Conservation (phyloP, 2,797 vertebrate genomes). For the Epinephelus coioides region DNA sequence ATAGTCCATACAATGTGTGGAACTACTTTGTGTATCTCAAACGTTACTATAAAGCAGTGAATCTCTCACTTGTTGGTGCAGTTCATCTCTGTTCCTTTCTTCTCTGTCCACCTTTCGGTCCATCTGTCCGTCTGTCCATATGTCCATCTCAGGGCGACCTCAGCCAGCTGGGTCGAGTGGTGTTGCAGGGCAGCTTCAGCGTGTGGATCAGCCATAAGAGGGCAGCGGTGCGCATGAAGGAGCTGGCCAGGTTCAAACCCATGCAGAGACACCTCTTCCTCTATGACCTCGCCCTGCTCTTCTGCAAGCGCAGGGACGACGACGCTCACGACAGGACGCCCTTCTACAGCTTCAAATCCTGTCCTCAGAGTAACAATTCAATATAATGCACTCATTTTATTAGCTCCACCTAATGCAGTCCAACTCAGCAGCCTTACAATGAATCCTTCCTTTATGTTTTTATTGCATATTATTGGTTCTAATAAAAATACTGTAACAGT, state of each 20-base stretch:
- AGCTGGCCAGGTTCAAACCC: constrained; percentile 96
- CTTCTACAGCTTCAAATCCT: constrained; percentile 97
- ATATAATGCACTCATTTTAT: neutral
- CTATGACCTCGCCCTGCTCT: constrained; percentile 94
- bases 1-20: no score
- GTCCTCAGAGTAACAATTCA: constrained; percentile 90
- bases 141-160: constrained; percentile 89
- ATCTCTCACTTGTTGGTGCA: neutral
- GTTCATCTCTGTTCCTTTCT: neutral
- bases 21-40: neutral
- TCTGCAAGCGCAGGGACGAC: constrained; percentile 95
- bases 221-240: constrained; percentile 95
- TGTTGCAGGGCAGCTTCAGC: constrained; percentile 95
- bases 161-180: constrained; percentile 91
- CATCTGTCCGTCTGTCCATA: neutral
- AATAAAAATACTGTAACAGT: neutral
- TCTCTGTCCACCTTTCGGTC: neutral
- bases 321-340: constrained; percentile 90
- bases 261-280: constrained; percentile 98
- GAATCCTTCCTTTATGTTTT: neutral
- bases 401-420: neutral
- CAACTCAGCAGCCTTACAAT: neutral
- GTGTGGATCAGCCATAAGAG: constrained; percentile 96
- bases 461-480: neutral
- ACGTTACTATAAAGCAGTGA: neutral